Conservation (phyloP, 2,113 vertebrate genomes). For the Clarias batrachus region DNA sequence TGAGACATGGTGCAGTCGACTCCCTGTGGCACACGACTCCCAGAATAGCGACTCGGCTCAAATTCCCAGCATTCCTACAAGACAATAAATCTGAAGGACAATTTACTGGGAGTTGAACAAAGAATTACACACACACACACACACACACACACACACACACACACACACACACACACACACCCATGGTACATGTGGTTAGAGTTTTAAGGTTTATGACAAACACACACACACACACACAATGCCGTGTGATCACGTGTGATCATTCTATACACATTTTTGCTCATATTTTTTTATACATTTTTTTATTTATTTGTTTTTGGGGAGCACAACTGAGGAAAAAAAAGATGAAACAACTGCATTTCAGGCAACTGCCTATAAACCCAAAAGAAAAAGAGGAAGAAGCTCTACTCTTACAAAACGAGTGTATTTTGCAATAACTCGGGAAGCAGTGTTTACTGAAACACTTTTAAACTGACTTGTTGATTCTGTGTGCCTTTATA, state of each 20-base stretch:
- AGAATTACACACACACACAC: slow-evolving; percentile 19
- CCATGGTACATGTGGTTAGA: background rate
- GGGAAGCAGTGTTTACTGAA: too few species aligned
- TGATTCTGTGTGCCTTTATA: too few species aligned
- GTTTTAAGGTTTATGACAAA: background rate
- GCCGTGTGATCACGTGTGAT: background rate
- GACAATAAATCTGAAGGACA: slow-evolving; percentile 39
- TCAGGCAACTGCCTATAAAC: too few species aligned
- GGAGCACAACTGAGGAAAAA: background rate
- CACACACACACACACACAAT: background rate
- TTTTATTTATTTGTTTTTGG: too few species aligned
- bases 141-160: slow-evolving; percentile 25
- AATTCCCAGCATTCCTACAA: slow-evolving; percentile 42
- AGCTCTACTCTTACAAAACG: too few species aligned
- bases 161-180: slow-evolving; percentile 28
- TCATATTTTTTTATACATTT: background rate
- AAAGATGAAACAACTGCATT: background rate
- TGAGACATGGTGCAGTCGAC: slow-evolving; percentile 20
- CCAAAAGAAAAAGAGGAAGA: too few species aligned
- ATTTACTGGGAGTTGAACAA: slow-evolving; percentile 42
- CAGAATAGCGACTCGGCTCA: slow-evolving; percentile 8
- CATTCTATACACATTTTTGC: background rate
- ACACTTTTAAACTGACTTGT: too few species aligned
- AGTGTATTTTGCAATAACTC: too few species aligned
- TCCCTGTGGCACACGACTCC: slow-evolving; percentile 27